Conservation (phyloP, 1,140 invertebrate genomes). For the Bombus sibiricus region DNA sequence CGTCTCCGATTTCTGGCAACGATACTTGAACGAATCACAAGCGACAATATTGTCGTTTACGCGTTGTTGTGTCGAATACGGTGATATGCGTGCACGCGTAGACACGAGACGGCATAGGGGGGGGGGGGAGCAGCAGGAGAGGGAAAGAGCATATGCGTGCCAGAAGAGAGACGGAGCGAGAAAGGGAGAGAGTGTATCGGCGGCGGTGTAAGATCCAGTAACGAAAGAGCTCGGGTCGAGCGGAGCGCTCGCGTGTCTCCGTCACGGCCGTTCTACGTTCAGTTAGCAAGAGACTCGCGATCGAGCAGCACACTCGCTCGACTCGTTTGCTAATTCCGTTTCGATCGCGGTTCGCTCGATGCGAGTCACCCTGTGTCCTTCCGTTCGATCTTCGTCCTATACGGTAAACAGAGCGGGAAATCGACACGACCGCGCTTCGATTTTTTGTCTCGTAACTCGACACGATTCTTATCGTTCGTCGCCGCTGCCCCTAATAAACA, state of each 20-base stretch:
- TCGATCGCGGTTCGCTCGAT: neutral
- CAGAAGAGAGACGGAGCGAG: slow-evolving; percentile 3
- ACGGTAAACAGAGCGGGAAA: slow-evolving; percentile 5
- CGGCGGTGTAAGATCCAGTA: slow-evolving; percentile 66
- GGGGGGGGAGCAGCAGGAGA: neutral
- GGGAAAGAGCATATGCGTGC: slow-evolving; percentile 15
- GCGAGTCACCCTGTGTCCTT: neutral
- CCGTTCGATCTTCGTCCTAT: neutral
- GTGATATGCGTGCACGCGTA: neutral
- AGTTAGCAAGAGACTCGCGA: slow-evolving; percentile 80
- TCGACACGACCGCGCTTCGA: neutral
- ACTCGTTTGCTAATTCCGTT: slow-evolving; percentile 20
- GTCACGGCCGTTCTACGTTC: slow-evolving; percentile 67
- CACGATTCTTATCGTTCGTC: neutral
- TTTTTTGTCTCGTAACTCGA: neutral
- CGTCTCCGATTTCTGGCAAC: neutral
- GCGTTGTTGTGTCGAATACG: neutral
- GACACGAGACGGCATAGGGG: neutral
- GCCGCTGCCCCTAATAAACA: too few relatives aligned
- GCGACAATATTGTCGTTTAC: neutral
- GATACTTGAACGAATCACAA: neutral
- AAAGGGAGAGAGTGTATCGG: slow-evolving; percentile 35
- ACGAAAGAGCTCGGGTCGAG: slow-evolving; percentile 59
- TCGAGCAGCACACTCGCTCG: slow-evolving; percentile 71
- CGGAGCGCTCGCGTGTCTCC: slow-evolving; percentile 63